Conservation (phyloP, 2,113 vertebrate genomes). For the Gallinago paraguaiae region DNA sequence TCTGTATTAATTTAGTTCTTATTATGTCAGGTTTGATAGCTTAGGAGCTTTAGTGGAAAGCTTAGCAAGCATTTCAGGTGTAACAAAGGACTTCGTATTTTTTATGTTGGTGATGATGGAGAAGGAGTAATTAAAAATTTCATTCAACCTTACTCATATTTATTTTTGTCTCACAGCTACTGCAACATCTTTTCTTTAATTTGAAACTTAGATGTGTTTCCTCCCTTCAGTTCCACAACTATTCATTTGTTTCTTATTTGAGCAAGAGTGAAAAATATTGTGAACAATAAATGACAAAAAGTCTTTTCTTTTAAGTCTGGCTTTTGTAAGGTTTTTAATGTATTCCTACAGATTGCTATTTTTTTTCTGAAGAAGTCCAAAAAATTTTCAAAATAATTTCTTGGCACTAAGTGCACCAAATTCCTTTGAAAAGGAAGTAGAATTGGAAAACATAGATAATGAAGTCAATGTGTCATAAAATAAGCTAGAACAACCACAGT, state of each 20-base stretch:
- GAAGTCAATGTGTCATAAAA: not conserved
- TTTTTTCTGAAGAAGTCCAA: not conserved
- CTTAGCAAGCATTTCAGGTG: not conserved
- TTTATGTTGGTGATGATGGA: not conserved
- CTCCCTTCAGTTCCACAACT: constrained; percentile 26
- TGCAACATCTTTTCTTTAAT: constrained; percentile 44
- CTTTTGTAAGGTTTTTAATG: constrained; percentile 6
- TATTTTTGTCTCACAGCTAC: constrained; percentile 42
- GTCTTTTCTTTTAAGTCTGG: constrained; percentile 26
- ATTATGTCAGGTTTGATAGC: not conserved
- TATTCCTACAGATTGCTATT: not conserved
- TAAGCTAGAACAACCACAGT: not conserved
- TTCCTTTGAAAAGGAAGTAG: not conserved
- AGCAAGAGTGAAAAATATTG: constrained; percentile 42
- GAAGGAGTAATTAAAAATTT: not conserved
- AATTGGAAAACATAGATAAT: not conserved
- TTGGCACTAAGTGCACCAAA: not conserved
- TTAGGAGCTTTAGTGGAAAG: not conserved
- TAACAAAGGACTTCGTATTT: not conserved
- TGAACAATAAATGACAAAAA: constrained; percentile 48
- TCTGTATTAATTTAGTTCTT: not conserved
- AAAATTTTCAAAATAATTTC: not conserved
- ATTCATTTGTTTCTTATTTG: constrained; percentile 26
- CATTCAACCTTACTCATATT: not conserved
- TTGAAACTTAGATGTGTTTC: constrained; percentile 50